Evolutionary conservation across 1,140 invertebrate genomes (phyloP), one percentile per base, ranked within the genome.

Genomic region (Elysia chlorotica): DNA sequence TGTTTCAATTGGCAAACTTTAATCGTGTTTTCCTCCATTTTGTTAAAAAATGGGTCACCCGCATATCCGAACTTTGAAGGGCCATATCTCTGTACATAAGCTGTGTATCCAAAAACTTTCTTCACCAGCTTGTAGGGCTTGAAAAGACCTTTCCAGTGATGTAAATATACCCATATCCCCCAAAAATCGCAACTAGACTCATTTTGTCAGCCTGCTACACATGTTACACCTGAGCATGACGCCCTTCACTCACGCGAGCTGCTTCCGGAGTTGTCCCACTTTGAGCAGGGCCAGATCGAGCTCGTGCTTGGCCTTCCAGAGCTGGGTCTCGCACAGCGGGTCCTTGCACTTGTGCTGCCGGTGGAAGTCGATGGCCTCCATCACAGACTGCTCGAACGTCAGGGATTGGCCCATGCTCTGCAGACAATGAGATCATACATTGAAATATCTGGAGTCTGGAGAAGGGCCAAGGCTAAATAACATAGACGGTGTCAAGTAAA

Each of bases 281-380:
- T 93, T 91, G 70, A 95, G 89, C 76, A 93, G 89, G 0, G 95
- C 93, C 86, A 95, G 91, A 83, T 96, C 94, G 74, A 96, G 89
- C 83, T 96, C 94, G 84, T 95, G 93, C 78, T 93, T 93, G 25
- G 94, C 94, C 85, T 95, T 95, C 93, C 94, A 95, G 25, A 95
- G 75, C 65, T 88, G 86, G 17, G 86, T 88, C 77, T 89, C 87
- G 77, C 88, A 89, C 31, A 95, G 91, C 1, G 93, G 93, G 88
- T 95, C 93, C 59, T 91, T 90, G 86, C 94, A 95, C 71, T 91
- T 89, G 81, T 91, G 91, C 74, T 90, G 88, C 73, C 90, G 87
- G 30, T 84, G 77, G 37, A 91, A 90, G 74, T 93, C 92, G 17
- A 86, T 81, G 28, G 95, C 94, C 88, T 97, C 94, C 81, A 90